Evolutionary conservation across 2,113 vertebrate species (phyloP).

Genomic region (Oostethus manadensis): DNA sequence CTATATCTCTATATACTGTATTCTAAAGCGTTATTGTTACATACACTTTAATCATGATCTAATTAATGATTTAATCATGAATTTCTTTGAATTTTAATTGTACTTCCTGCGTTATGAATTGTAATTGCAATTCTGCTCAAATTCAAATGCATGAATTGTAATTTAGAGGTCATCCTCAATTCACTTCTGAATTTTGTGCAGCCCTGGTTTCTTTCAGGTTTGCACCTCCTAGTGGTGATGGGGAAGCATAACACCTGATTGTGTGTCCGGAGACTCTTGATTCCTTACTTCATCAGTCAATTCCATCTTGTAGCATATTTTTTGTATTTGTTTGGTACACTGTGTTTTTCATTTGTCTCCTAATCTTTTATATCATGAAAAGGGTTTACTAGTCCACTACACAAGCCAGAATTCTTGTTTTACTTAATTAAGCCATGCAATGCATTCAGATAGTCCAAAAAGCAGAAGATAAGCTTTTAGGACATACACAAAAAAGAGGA

Average conservation of each 20-base stretch:
- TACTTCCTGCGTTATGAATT: too few relatives aligned
- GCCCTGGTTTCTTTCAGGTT: slow-evolving; percentile 9
- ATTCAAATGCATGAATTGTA: too few relatives aligned
- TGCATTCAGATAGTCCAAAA: slow-evolving; percentile 9
- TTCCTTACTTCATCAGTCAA: slow-evolving; percentile 5
- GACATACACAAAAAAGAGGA: neutral
- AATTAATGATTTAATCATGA: too few relatives aligned
- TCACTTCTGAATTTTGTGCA: too few relatives aligned
- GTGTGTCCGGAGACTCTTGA: neutral
- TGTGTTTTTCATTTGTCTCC: slow-evolving; percentile 36
- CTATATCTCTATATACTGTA: too few relatives aligned
- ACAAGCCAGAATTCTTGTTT: slow-evolving; percentile 26
- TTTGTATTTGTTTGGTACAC: slow-evolving; percentile 40
- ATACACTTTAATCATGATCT: too few relatives aligned
- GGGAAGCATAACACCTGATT: slow-evolving; percentile 44
- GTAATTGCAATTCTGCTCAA: too few relatives aligned
- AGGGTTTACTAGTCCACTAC: slow-evolving; percentile 30
- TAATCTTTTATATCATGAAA: slow-evolving; percentile 42
- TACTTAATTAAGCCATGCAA: slow-evolving; percentile 36
- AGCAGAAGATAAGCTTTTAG: neutral
- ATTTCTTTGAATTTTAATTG: too few relatives aligned
- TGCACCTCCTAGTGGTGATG: slow-evolving; percentile 44
- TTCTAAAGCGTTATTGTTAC: too few relatives aligned
- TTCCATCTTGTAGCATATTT: slow-evolving; percentile 50
- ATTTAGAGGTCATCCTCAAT: too few relatives aligned